Evolutionary conservation across 1,140 invertebrate species (phyloP), one percentile per base, ranked within the genome.

Genomic region (Micrasema longulum): DNA sequence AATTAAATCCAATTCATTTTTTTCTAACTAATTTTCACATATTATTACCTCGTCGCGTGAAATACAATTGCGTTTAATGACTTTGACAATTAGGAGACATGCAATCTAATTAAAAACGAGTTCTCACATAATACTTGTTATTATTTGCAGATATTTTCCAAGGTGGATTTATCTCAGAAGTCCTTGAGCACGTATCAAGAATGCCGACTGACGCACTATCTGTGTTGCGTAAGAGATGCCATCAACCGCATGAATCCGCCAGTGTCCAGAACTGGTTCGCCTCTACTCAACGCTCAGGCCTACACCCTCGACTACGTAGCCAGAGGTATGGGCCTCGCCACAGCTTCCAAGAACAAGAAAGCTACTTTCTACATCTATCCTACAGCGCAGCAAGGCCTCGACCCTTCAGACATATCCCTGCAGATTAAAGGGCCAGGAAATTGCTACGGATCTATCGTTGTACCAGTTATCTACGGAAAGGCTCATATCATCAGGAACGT

Each of bases 241-340:
- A 77, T 86, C n/a, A 76, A 77, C 3, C 81, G 82, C 74, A 38
- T 85, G 47, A 80, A 79, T 62, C 83, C 83, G 35, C 77, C 82
- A 1, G 78, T 82, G 4, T 81, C 80, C 23, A 83, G 81, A 35
- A 70, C 81, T 26, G 77, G 71, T 1, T 80, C 78, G 10, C 80
- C 79, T 74, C 68, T 71, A 47, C 57, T 73, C 23, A 67, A 73
- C 14, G 43, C 72, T 35, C 79, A 83, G 76, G 76, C 77, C 18
- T 83, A 83, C 69, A 84, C 82, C n/a, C 76, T 84, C 6, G 82
- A 84, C 71, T 89, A 87, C 71, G 79, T 88, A 1, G 87, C 85
- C 11, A 82, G 83, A 77, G 87, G 88, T 22, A 87, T 88, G 77
- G 88, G 88, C 2, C 79, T 89, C 16, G 79, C 84, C 38, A 83